Conservation (phyloP, 1,140 invertebrate genomes). For the Drosophila ficusphila region DNA sequence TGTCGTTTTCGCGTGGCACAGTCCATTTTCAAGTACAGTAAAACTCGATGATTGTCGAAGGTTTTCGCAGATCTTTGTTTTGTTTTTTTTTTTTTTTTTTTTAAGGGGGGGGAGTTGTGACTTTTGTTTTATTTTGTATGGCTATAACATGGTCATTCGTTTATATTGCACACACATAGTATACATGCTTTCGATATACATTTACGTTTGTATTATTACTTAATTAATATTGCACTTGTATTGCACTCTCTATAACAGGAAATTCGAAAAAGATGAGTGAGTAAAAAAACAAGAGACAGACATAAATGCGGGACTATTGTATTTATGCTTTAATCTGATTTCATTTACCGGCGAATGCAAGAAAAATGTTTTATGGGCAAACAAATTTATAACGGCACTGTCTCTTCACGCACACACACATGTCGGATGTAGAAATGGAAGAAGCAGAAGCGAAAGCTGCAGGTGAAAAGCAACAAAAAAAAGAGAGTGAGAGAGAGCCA, state of each 20-base stretch:
- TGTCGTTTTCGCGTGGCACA: constrained; percentile 48
- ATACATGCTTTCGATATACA: constrained; percentile 4
- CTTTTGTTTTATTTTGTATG: constrained; percentile 23
- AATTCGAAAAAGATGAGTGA: constrained; percentile 8
- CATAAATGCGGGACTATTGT: constrained; percentile 16
- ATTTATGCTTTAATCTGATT: constrained; percentile 40
- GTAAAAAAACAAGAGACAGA: constrained; percentile 1
- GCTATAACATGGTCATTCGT: constrained; percentile 28
- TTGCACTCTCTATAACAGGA: constrained; percentile 40
- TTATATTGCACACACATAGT: constrained; percentile 10
- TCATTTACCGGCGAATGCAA: constrained; percentile 44
- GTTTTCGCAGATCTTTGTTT: constrained; percentile 28
- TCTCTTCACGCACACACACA: constrained; percentile 8
- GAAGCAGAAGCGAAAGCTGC: constrained; percentile 64
- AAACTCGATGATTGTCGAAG: constrained; percentile 42
- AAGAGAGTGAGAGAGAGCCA: constrained; percentile 9
- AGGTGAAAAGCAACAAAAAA: constrained; percentile 57
- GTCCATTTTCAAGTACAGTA: constrained; percentile 61
- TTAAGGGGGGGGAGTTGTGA: not conserved
- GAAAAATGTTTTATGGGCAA: constrained; percentile 51
- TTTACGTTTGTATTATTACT: constrained; percentile 34
- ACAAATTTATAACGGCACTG: constrained; percentile 69
- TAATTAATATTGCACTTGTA: constrained; percentile 73
- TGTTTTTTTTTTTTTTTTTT: not conserved
- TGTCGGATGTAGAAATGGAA: not conserved